Evolutionary conservation across 2,113 vertebrate species (phyloP).

Genomic region (Oncorhynchus kisutch): DNA sequence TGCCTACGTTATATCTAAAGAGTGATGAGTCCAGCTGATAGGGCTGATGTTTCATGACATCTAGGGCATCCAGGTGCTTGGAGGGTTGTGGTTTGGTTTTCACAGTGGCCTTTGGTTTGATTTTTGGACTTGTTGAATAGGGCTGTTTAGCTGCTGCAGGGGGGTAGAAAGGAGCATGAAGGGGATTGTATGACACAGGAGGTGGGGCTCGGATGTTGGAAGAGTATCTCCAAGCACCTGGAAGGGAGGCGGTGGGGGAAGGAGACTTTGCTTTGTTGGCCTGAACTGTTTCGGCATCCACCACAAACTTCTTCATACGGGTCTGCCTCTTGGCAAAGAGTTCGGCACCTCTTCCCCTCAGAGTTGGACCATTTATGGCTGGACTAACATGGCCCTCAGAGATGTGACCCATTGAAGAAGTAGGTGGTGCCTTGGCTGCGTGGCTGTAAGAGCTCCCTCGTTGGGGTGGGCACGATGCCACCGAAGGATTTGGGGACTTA

Average conservation of each 20-base stretch:
- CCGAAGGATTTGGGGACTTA: slow-evolving; percentile 70
- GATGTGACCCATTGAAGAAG: slow-evolving; percentile 54
- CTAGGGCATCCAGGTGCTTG: slow-evolving; percentile 86
- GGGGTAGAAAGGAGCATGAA: slow-evolving; percentile 87
- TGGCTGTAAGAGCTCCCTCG: slow-evolving; percentile 60
- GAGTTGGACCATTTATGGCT: slow-evolving; percentile 72
- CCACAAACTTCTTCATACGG: slow-evolving; percentile 93
- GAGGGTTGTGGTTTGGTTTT: slow-evolving; percentile 73
- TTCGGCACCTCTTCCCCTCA: slow-evolving; percentile 87
- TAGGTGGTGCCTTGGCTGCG: slow-evolving; percentile 65
- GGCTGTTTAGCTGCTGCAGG: slow-evolving; percentile 78
- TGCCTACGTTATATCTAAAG: slow-evolving; percentile 84
- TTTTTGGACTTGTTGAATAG: slow-evolving; percentile 67
- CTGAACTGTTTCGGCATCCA: slow-evolving; percentile 87
- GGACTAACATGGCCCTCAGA: slow-evolving; percentile 55
- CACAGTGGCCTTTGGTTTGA: slow-evolving; percentile 68
- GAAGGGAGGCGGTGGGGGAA: slow-evolving; percentile 89
- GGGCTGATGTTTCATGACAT: slow-evolving; percentile 96
- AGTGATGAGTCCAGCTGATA: slow-evolving; percentile 90
- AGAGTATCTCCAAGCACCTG: slow-evolving; percentile 93
- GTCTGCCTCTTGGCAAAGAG: slow-evolving; percentile 92
- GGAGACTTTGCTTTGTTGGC: slow-evolving; percentile 76
- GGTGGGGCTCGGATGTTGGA: slow-evolving; percentile 94
- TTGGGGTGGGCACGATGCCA: slow-evolving; percentile 75
- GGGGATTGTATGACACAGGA: slow-evolving; percentile 89